Evolutionary conservation across 1,140 invertebrate species (phyloP).

Genomic region (Atta cephalotes): DNA sequence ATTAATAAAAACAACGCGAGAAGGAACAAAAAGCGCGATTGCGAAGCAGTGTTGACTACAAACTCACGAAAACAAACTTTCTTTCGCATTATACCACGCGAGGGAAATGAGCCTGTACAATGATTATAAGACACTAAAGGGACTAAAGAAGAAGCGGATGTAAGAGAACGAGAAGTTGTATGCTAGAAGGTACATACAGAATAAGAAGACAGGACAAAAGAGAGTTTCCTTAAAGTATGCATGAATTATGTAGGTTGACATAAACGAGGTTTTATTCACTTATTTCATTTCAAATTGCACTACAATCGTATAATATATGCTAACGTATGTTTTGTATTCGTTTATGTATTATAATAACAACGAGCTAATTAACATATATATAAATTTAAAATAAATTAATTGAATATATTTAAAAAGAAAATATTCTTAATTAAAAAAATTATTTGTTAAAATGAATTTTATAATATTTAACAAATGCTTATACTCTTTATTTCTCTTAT

Average conservation of each 20-base stretch:
- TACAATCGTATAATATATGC: background rate
- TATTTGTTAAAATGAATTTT: background rate
- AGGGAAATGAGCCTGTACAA: constrained; percentile 38
- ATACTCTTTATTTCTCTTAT: too few species aligned
- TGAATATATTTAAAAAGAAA: background rate
- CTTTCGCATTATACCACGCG: constrained; percentile 39
- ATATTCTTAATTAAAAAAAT: background rate
- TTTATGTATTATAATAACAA: background rate
- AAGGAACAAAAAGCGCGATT: constrained; percentile 14
- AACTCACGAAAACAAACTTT: constrained; percentile 58
- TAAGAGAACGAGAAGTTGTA: constrained; percentile 47
- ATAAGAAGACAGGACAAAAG: constrained; percentile 59
- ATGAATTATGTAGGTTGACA: constrained; percentile 39
- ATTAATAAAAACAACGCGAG: background rate
- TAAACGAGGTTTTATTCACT: constrained; percentile 54
- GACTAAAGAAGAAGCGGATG: constrained; percentile 35
- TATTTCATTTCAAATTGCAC: constrained; percentile 12
- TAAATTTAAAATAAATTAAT: constrained; percentile 8
- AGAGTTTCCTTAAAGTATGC: constrained; percentile 57
- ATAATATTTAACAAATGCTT: background rate
- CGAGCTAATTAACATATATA: background rate
- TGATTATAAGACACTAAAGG: constrained; percentile 37
- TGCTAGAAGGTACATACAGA: background rate
- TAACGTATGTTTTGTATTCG: background rate
- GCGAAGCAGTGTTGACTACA: constrained; percentile 31